phyloP scores from a whole-genome alignment of 2,888 invertebrate species.

The Diadegma fenestrale region DNA sequence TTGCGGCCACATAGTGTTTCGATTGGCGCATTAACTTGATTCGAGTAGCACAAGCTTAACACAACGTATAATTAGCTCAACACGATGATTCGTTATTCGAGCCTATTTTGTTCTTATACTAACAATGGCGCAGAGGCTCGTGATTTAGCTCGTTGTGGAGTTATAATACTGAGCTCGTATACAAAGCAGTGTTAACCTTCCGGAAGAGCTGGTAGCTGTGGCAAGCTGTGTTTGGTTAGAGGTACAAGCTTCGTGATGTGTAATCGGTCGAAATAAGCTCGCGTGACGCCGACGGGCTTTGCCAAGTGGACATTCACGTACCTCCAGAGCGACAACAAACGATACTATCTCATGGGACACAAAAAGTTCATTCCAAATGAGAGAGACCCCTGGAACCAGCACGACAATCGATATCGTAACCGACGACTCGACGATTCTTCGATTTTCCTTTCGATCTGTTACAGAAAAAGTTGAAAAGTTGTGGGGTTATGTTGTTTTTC shows the following conservation, averaged over 20 bases:
- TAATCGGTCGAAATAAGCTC: conserved; percentile 66
- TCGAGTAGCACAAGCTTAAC: background rate
- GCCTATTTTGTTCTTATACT: background rate
- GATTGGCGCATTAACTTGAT: background rate
- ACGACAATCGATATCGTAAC: conserved; percentile 20
- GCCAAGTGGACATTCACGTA: conserved; percentile 62
- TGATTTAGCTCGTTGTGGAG: conserved; percentile 18
- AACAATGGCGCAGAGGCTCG: background rate
- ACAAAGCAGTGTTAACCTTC: conserved; percentile 45
- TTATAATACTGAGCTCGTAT: conserved; percentile 17
- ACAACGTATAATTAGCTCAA: background rate
- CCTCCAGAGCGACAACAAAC: conserved; percentile 39
- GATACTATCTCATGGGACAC: conserved; percentile 32
- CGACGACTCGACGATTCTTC: background rate
- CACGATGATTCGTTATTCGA: background rate
- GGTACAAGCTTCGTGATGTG: conserved; percentile 59
- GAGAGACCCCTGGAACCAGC: conserved; percentile 3
- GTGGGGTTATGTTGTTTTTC: background rate
- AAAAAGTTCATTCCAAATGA: conserved; percentile 16
- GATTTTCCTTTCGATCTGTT: background rate
- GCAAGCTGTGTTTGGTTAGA: conserved; percentile 42
- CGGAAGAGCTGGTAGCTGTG: conserved; percentile 49
- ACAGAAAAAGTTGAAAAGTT: background rate
- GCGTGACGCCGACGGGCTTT: conserved; percentile 50
- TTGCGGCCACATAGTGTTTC: background rate